Evolutionary conservation across 2,888 invertebrate genomes (phyloP).

Genomic region (Phrixothrix hirtus): DNA sequence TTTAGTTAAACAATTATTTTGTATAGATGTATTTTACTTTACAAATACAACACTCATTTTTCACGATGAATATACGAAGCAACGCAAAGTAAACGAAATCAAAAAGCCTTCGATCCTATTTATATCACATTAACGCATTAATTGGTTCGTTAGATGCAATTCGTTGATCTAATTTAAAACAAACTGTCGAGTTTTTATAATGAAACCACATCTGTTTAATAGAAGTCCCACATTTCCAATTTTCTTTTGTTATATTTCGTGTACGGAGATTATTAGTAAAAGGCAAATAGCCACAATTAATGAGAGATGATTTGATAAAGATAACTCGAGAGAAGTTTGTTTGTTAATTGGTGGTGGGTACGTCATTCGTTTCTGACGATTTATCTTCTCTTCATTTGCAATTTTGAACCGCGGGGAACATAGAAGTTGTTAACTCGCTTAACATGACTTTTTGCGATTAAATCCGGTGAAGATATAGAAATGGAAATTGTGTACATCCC

Average conservation of each 20-base stretch:
- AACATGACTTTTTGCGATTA: neutral
- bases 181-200: neutral
- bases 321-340: neutral
- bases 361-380: neutral
- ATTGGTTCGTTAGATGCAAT: neutral
- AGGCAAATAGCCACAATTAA: neutral
- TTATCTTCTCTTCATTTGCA: neutral
- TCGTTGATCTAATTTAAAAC: neutral
- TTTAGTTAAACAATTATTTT: too few relatives aligned
- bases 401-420: neutral
- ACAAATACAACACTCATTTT: too few relatives aligned
- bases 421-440: neutral
- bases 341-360: neutral
- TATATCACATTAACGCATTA: too few relatives aligned
- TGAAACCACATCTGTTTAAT: neutral
- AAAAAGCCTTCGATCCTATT: too few relatives aligned
- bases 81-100: too few relatives aligned
- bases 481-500: neutral
- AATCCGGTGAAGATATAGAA: neutral
- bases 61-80: too few relatives aligned
- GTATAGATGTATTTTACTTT: too few relatives aligned
- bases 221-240: neutral
- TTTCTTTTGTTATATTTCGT: neutral
- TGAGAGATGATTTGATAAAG: neutral
- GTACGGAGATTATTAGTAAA: neutral